These are phyloP conservation scores for Drosophila orena DNA, from an alignment of 1,140 invertebrate species.

Conservation along the genomic window DNA sequence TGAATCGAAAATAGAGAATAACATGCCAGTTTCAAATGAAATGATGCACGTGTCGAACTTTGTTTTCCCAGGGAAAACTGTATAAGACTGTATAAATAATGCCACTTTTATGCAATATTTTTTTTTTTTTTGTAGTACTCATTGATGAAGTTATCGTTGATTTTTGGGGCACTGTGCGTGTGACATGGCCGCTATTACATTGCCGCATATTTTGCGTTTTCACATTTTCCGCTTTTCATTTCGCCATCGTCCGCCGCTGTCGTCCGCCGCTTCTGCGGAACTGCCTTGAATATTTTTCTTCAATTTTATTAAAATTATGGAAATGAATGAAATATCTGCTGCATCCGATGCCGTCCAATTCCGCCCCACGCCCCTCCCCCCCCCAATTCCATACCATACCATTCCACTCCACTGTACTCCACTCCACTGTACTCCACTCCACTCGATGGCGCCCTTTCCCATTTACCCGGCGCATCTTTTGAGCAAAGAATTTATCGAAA, in stretches of 20 bases:
- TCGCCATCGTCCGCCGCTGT: slow-evolving; percentile 30
- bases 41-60: neutral
- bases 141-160: neutral
- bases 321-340: slow-evolving; percentile 79
- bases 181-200: slow-evolving; percentile 34
- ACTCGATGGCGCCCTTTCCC: neutral
- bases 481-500: slow-evolving; percentile 75
- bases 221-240: slow-evolving; percentile 60
- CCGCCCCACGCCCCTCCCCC: no score
- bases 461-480: slow-evolving; percentile 51
- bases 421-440: no score
- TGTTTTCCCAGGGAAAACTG: no score
- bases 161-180: slow-evolving; percentile 16
- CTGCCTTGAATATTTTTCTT: slow-evolving; percentile 81
- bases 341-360: neutral
- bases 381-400: no score
- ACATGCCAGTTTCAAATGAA: neutral
- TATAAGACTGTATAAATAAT: no score
- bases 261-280: slow-evolving; percentile 28
- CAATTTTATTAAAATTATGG: slow-evolving; percentile 84
- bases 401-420: no score
- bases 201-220: slow-evolving; percentile 68
- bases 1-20: neutral
- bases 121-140: no score
- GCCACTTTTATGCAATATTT: no score